These are phyloP conservation scores for Tethya wilhelma DNA, from an alignment of 37 sponge, comb jelly and placozoan genomes.

Conservation along the genomic window DNA sequence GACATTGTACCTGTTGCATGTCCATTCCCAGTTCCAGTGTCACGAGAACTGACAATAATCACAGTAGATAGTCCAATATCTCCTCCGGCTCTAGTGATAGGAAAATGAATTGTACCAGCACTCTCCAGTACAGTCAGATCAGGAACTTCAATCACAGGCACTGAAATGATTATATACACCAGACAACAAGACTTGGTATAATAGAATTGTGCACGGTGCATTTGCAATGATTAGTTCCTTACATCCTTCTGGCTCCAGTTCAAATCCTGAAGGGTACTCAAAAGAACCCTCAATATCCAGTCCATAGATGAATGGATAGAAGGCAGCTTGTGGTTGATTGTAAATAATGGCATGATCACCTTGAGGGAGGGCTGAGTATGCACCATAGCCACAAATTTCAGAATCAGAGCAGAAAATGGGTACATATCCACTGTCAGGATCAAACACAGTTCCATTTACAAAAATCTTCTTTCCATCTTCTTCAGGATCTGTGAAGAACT, in stretches of 20 bases:
- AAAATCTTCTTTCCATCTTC: not conserved
- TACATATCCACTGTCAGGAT: not conserved
- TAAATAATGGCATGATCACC: not conserved
- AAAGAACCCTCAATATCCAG: conserved; percentile 27
- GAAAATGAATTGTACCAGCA: conserved; percentile 13
- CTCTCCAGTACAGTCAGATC: conserved; percentile 6
- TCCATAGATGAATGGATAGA: conserved; percentile 26
- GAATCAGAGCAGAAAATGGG: conserved; percentile 24
- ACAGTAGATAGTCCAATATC: not conserved
- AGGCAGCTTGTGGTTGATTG: conserved; percentile 8
- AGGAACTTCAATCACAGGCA: too few relatives aligned
- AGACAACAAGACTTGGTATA: too few relatives aligned
- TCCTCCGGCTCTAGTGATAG: conserved; percentile 4
- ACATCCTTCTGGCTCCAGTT: conserved; percentile 36
- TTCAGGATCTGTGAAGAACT: conserved; percentile 18
- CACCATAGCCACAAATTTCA: conserved; percentile 36
- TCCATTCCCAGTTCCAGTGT: too few relatives aligned
- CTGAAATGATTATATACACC: too few relatives aligned
- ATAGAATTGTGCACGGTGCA: too few relatives aligned
- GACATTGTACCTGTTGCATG: too few relatives aligned
- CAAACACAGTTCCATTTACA: not conserved
- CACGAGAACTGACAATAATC: too few relatives aligned
- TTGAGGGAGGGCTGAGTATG: not conserved
- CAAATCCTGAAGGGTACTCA: conserved; percentile 44
- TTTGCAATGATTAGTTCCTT: too few relatives aligned